Evolutionary conservation across 2,113 vertebrate species (phyloP), one percentile per base, ranked within the genome.

Genomic region (Bostrychus sinensis): DNA sequence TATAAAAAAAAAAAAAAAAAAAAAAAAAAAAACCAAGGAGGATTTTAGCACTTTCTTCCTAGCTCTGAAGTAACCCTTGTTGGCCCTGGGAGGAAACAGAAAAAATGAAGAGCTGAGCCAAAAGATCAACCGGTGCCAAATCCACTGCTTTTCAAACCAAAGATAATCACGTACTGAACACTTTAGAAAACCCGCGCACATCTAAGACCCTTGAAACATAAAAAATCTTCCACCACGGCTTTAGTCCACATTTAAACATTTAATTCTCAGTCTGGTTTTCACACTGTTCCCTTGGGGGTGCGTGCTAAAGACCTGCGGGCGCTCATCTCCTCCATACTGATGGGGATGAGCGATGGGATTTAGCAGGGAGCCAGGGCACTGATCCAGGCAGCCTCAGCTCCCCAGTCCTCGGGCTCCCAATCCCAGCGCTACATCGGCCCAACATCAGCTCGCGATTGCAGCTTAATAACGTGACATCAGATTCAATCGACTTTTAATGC

Each of bases 321-420:
- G 62, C 73, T 77, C 80, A 66, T 70, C 74, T 73, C 62, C 43
- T 72, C 53, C 66, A 62, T 65, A 67, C 72, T 70, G 75, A 84
- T 70, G 45, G 75, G 65, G 75, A 78, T 83, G 72, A 86, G 57
- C 17, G 60, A 57, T 75, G 59, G 75, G 84, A 84, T 88, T 86
- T 83, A 81, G 77, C 71, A 54, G 32, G 55, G 75, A 81, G 76
- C 72, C 78, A 71, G 70, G 78, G 78, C 72, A 62, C 73, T 62
- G 75, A 83, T 84, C 77, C 86, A 84, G 73, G 64, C 65, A 36
- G 28, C 75, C 63, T 68, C 54, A 16, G 74, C n/a, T n/a, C 70
- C 62, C 38, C 77, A 69, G 20, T 64, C 61, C 69, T 50, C 80
- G 56, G n/a, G n/a, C n/a, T 61, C 67, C 66, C 75, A 84, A 89